phyloP scores from a whole-genome alignment of 2,888 invertebrate species.

The Scrobipalpa atriplicella region DNA sequence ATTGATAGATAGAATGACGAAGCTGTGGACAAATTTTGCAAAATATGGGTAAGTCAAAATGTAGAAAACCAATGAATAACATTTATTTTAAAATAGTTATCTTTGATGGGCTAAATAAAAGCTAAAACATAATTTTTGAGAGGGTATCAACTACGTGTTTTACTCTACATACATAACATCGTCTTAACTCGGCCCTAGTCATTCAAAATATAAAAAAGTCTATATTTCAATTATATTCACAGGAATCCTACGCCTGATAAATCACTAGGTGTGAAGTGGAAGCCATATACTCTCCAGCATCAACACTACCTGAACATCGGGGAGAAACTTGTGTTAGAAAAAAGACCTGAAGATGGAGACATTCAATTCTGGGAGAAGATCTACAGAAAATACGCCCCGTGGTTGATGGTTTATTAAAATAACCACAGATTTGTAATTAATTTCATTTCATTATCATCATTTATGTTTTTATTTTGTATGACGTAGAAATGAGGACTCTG shows the following conservation, averaged over 20 bases:
- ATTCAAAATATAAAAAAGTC: not conserved
- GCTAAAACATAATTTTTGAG: too few species aligned
- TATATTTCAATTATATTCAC: constrained; percentile 27
- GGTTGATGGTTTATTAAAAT: not conserved
- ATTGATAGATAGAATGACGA: constrained; percentile 53
- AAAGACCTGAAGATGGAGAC: constrained; percentile 49
- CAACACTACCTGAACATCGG: constrained; percentile 40
- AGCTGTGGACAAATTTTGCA: constrained; percentile 67
- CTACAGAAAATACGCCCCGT: constrained; percentile 47
- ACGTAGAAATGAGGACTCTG: too few species aligned
- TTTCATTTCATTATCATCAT: too few species aligned
- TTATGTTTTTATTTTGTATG: too few species aligned
- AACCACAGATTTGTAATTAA: too few species aligned
- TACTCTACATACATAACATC: not conserved
- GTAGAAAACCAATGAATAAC: not conserved
- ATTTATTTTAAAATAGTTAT: not conserved
- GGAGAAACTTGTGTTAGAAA: constrained; percentile 41
- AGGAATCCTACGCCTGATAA: constrained; percentile 43
- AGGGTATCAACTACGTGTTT: not conserved
- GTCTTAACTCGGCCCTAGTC: not conserved
- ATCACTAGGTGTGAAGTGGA: constrained; percentile 39
- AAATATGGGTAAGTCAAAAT: constrained; percentile 59
- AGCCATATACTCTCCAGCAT: constrained; percentile 35
- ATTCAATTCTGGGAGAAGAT: constrained; percentile 53
- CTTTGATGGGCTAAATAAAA: too few species aligned